phyloP scores from a whole-genome alignment of 2,113 vertebrate genomes.

The Scytalopus superciliaris region DNA sequence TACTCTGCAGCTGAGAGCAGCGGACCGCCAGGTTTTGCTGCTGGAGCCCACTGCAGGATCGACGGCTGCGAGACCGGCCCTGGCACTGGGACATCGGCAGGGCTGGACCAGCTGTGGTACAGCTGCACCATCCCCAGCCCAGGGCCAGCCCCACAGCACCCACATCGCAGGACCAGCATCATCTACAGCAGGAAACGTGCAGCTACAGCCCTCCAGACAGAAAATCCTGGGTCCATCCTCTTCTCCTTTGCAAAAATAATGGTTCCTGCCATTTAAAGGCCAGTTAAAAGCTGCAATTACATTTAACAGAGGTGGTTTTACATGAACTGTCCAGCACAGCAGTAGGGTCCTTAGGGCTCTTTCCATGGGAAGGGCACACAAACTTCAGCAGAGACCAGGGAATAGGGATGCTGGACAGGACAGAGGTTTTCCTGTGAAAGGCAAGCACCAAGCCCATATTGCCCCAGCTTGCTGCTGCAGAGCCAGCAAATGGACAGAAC shows the following conservation, averaged over 20 bases:
- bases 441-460: not conserved
- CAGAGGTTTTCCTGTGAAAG: not conserved
- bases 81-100: not conserved
- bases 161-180: not conserved
- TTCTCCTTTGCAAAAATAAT: not conserved
- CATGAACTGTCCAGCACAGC: not conserved
- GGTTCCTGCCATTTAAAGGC: not conserved
- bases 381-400: not conserved
- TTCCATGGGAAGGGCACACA: not conserved
- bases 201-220: not conserved
- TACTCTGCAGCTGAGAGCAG: conserved; percentile 66
- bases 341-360: not conserved
- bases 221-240: not conserved
- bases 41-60: not conserved
- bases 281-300: not conserved
- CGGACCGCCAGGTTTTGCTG: conserved; percentile 48
- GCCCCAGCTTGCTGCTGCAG: not conserved
- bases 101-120: not conserved
- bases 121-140: not conserved
- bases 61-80: not conserved
- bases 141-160: not conserved
- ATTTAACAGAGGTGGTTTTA: not conserved
- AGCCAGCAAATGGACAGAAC: not conserved
- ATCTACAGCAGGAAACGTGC: accelerated
- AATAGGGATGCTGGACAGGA: not conserved